These are phyloP conservation scores for Euglossa dilemma DNA, from an alignment of 1,140 invertebrate species.

Conservation along the genomic window DNA sequence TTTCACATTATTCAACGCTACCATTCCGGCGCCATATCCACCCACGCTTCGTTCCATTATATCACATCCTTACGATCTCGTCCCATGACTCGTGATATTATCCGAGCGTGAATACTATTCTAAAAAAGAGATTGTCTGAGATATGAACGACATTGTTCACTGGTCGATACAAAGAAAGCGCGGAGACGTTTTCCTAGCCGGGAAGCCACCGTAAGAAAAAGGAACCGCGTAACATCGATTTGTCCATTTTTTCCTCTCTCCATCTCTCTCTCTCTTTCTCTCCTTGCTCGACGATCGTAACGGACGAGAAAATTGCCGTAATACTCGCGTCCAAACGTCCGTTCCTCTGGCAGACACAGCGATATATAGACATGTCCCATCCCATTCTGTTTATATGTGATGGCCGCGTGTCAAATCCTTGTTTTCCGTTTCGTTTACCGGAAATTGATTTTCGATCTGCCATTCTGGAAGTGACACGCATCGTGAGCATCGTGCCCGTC, in stretches of 20 bases:
- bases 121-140: neutral
- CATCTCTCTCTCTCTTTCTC: neutral
- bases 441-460: conserved; percentile 62
- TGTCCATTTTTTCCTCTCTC: neutral
- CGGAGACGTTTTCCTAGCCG: neutral
- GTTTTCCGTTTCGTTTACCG: conserved; percentile 55
- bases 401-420: conserved; percentile 37
- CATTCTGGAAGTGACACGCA: conserved; percentile 59
- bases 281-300: neutral
- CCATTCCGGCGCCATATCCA: neutral
- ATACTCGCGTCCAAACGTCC: neutral
- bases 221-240: neutral
- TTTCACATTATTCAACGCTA: neutral
- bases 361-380: neutral
- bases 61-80: neutral
- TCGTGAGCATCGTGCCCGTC: conserved; percentile 29
- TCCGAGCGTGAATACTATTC: neutral
- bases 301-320: conserved; percentile 6
- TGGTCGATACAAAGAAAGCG: neutral
- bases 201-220: neutral
- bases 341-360: neutral
- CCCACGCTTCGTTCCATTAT: neutral
- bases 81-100: neutral
- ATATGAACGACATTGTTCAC: neutral
- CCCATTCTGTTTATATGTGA: conserved; percentile 25